These are phyloP conservation scores for Melanostoma scalare DNA, from an alignment of 2,888 invertebrate species.

Conservation along the genomic window DNA sequence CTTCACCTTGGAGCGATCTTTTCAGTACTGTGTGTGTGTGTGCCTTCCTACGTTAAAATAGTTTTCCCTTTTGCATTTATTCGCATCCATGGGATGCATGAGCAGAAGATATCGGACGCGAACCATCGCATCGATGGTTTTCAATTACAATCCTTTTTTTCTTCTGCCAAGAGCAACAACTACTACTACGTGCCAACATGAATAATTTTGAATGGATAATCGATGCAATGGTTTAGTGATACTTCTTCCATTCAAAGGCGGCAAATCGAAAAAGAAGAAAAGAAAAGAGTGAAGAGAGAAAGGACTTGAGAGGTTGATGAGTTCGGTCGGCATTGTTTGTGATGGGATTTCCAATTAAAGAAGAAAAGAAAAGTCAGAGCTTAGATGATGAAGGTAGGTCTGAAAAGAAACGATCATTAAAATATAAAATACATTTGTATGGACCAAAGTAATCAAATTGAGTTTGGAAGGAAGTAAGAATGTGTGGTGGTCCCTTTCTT, in stretches of 20 bases:
- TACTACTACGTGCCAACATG: conserved; percentile 45
- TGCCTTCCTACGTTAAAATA: neutral
- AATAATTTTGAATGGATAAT: conserved; percentile 60
- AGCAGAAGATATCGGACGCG: conserved; percentile 21
- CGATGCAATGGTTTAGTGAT: conserved; percentile 33
- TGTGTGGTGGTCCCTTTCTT: no score
- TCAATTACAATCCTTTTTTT: conserved; percentile 53
- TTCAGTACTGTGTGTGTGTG: conserved; percentile 14
- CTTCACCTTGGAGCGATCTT: conserved; percentile 56
- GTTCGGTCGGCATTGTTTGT: conserved; percentile 28
- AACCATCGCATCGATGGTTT: conserved; percentile 46
- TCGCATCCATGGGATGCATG: conserved; percentile 18
- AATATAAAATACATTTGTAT: neutral
- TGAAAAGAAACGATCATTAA: conserved; percentile 10
- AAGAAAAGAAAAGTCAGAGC: neutral
- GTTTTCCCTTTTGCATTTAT: conserved; percentile 8
- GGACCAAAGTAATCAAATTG: no score
- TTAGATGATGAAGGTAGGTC: neutral
- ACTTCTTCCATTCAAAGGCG: conserved; percentile 49
- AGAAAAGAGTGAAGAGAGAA: neutral
- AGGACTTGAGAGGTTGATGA: neutral
- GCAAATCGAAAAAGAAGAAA: conserved; percentile 26
- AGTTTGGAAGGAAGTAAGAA: no score
- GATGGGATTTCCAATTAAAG: conserved; percentile 17
- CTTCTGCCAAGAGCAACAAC: neutral